Evolutionary conservation across 2,888 invertebrate species (phyloP), one percentile per base, ranked within the genome.

Genomic region (Graphium colonna): DNA sequence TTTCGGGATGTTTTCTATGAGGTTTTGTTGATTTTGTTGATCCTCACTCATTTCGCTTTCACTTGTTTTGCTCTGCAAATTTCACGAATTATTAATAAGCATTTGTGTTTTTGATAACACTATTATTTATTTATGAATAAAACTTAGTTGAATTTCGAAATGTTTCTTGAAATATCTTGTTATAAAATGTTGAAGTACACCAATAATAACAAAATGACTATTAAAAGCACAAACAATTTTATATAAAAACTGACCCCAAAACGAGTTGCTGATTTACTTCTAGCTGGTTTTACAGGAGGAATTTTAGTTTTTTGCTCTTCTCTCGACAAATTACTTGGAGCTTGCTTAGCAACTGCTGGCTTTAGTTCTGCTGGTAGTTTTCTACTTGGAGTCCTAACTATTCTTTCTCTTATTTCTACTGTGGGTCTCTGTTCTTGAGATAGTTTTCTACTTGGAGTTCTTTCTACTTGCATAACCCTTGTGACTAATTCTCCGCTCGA

Each of bases 21-120:
- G 56, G 66, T 69, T 75, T 59, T 74, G 77, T 65, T 79, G 78
- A 59, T 67, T 71, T 56, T 60, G 66, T 72, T 82, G 85, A 71
- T 90, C 90, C 68, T 90, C 90, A 80, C 90, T 90, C 90, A 90
- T 89, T 73, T 90, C 90, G 85, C 90, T 90, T 74, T 90, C 90
- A 89, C 90, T 90, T 79, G 89, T 90, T 71, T 88, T 89, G 79
- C 75, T 89, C 90, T 90, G 89, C 69, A 88, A 89, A 89, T 77
- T 65, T 80, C 74, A 84, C 78, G 76, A 79, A 69, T 68, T 64
- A 72, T 69, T 73, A 65, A 69, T 73, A 68, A 81, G 53, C 49
- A 44, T 81, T 82, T 81, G 68, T 78, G 28, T 45, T 16, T 26
- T 48, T 40, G 31, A 44, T 49, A 47, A 41, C 58, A 52, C 38